Evolutionary conservation across 64 coral and sea anemone species (phyloP), one percentile per base, ranked within the genome.

Genomic region (Dendrophyllia cribrosa): DNA sequence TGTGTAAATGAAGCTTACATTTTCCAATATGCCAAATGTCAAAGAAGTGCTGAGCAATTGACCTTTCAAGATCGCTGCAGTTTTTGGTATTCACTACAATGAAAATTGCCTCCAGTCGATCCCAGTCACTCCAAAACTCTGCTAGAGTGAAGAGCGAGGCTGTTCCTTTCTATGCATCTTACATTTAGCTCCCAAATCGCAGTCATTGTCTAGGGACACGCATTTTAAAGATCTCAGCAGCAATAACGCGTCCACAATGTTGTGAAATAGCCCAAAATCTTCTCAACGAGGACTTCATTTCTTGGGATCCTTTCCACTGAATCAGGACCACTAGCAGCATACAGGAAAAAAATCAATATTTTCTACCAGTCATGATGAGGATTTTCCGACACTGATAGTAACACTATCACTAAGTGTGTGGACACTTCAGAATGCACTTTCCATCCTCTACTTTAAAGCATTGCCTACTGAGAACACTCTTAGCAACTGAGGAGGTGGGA

Each of bases 261-360:
- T 58, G 47, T 83, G 16, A 91, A 64, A 53, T 71, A 56, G 13
- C 56, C 2, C 58, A 91, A 66, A 25, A 91, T 83, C 62, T 82
- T 49, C 7, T 50, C 50, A 72, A 91, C 81, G 50, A 91, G 60
- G 6, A 50, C 45, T 82, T 91, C 77, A n/a, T n/a, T n/a, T n/a
- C n/a, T n/a, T n/a, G n/a, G n/a, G n/a, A n/a, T n/a, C n/a, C n/a
- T n/a, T n/a, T 96, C 76, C 11, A 92, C 51, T 61, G 94, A 92
- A 4, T 88, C 89, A 4, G 81, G 51, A 62, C 89, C 89, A 21
- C 88, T 79, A 55, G 73, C 75, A 76, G 92, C 86, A 84, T 76
- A 80, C 44, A 94, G 45, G 25, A 94, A 49, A 66, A 94, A 94
- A 70, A 89, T 86, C 93, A 94, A 66, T 67, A 84, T 25, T 85